A percentile compares a stretch with the other conserved stretches of the same genome.
Evolutionary conservation across 2,113 vertebrate species (phyloP).

Genomic region (Tyrannus savana): DNA sequence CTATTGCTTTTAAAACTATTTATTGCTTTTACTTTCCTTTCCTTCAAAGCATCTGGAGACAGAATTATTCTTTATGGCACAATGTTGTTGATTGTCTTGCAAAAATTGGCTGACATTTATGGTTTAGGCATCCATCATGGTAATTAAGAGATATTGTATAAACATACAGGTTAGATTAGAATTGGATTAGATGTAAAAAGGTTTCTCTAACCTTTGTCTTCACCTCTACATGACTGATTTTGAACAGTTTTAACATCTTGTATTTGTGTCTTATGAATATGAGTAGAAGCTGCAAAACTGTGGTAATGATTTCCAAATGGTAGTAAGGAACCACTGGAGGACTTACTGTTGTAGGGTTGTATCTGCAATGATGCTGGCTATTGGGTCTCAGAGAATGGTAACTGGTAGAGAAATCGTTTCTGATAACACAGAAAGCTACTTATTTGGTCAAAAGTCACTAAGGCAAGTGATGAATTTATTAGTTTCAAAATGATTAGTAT

Average conservation of each 20-base stretch:
- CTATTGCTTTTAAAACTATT: not conserved
- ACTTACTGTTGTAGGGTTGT: not conserved
- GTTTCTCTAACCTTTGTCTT: not conserved
- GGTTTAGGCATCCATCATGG: not conserved
- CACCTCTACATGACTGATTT: not conserved
- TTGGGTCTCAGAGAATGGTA: not conserved
- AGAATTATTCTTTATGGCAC: not conserved
- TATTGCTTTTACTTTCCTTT: not conserved
- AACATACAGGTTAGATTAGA: not conserved
- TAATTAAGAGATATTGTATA: not conserved
- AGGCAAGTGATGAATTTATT: not conserved
- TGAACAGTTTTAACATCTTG: not conserved
- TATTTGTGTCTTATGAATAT: not conserved
- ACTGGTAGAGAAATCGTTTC: not conserved
- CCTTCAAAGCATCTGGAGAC: not conserved
- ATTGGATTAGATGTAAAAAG: not conserved
- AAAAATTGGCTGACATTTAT: not conserved
- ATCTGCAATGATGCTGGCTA: not conserved
- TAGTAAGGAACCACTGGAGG: not conserved
- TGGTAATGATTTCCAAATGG: not conserved
- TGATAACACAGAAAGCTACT: not conserved
- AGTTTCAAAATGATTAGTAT: not conserved
- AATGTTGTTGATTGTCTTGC: not conserved
- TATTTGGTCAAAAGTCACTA: not conserved
- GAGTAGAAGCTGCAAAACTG: not conserved